Base-by-base conservation (phyloP, 1,140 invertebrate species). In the Leptinotarsa defecta region DNA sequence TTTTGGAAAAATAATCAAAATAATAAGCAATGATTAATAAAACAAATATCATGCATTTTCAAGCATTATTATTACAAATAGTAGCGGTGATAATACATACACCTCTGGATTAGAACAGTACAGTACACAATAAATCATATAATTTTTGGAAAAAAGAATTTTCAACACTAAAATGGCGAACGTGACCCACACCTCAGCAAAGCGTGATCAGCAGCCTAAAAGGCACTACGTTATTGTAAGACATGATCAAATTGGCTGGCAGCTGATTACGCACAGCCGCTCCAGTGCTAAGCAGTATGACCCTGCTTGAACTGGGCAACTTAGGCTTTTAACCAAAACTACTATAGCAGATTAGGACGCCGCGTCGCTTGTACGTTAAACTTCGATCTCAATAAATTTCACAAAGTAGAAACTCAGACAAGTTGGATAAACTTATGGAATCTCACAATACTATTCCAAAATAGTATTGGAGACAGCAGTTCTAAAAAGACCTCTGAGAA, bases 41-140 rank as follows among this genome's bases (percentile, higher is more conserved):
- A 92, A 93, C 91, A 92, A 92, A 92, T 91, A 92, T 92, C 91
- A 93, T 93, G 91, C 91, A 93, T 92, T 91, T 90, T 91, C 91
- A 91, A 92, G 91, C 91, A 92, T 93, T 92, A 92, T 92, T 92
- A 93, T 93, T 92, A 92, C 90, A 90, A 90, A 90, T 90, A 90
- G 91, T 92, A 91, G 91, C 91, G 88, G 88, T 84, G 83, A 84
- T 83, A 79, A 82, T 81, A 82, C 84, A 85, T 85, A 85, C 83
- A 85, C 83, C 84, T 85, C 82, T 81, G 82, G 82, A 84, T 88
- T 86, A 87, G 86, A 87, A 86, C 88, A 86, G 87, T 89, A 89
- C 87, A 87, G 85, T 89, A 89, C 86, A 88, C 86, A 87, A 86
- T 88, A 87, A 87, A 88, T 88, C 87, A 81, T 82, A 83, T 80